Base-by-base conservation (phyloP, 2,888 invertebrate species). In the Chrysodeixis includens region DNA sequence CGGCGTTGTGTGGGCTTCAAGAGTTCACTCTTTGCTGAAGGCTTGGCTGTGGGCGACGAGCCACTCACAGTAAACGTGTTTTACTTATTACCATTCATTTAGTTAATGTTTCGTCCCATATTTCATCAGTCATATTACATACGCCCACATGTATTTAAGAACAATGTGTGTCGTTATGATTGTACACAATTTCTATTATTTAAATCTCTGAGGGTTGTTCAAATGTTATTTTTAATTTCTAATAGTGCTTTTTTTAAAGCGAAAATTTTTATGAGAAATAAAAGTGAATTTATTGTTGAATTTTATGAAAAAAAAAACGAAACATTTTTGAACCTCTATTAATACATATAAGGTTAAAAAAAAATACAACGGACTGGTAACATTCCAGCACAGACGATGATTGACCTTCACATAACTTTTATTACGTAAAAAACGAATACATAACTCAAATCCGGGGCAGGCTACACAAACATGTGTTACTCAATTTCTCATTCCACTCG, bases 401-500 rank as follows among this genome's bases (percentile, higher is more conserved):
- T 52, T 26, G 35, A 54, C 22, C 18, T 52, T 54, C n/a, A n/a
- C n/a, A 26, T 40, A 9, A 12, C 9, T 44, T 53, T 8, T 40
- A 14, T 20, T 26, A 44, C 26, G 35, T 52, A 52, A 16, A 7
- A 30, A 16, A 26, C 26, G n/a, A 44, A 56, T 32, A 30, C 14
- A 35, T 26, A 55, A 22, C 12, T 22, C 49, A 52, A 52, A 52
- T 40, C 40, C 16, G 52, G 53, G 58, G 46, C 10, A 30, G 30
- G 44, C 12, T 51, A 40, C 22, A 30, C 10, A 54, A 30, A 26
- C 55, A 54, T 20, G 18, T 40, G 20, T 30, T 32, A 55, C 16
- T 46, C n/a, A 16, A 56, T 59, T 59, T 62, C 26, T 65, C 20
- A 30, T 65, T 30, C 12, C n/a, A 52, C 16, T 40, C 26, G 52